Evolutionary conservation across 2,113 vertebrate genomes (phyloP), one percentile per base, ranked within the genome.

Genomic region (Connochaetes taurinus): DNA sequence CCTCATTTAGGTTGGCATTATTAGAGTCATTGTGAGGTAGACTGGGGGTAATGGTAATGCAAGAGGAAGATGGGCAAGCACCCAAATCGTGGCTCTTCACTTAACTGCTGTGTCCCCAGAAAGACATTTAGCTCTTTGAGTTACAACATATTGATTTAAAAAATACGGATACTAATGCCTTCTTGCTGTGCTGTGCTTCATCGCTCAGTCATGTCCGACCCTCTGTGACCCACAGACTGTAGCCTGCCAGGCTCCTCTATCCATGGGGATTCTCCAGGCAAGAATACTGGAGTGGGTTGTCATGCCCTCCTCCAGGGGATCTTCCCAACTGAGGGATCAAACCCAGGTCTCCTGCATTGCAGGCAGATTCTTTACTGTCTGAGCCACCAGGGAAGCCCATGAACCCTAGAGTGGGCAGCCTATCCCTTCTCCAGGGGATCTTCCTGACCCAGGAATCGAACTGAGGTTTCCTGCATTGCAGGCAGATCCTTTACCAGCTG

Each of bases 191-290:
- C 67, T 40, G 67, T 40, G 67, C 19, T 25, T 74, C 5, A 19
- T 74, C 0, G 21, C 36, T 23, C 19, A 71, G 67, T 40, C 5
- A 0, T 40, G n/a, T 74, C 67, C 0, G 0, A 74, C n/a, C 36
- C 36, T 74, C 67, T 40, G 5, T 40, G 67, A 74, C n/a, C 36
- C 36, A 25, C 1, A 40, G 19, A 23, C 67, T 40, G 2, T 74
- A 40, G n/a, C 67, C n/a, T 3, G n/a, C 19, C 10, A 74, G 10
- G 36, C 67, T 74, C 67, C 67, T 13, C 19, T 74, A 13, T 23
- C 67, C 67, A 40, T 74, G 67, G 67, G 19, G 19, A 40, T 74
- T 23, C 10, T 74, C n/a, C 67, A 40, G 36, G 67, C n/a, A 74
- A 25, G 67, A 74, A 74, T 74, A 25, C 11, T 74, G 10, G 10